phyloP scores from a whole-genome alignment of 2,888 invertebrate species.

The Omphaloscelis lunosa region DNA sequence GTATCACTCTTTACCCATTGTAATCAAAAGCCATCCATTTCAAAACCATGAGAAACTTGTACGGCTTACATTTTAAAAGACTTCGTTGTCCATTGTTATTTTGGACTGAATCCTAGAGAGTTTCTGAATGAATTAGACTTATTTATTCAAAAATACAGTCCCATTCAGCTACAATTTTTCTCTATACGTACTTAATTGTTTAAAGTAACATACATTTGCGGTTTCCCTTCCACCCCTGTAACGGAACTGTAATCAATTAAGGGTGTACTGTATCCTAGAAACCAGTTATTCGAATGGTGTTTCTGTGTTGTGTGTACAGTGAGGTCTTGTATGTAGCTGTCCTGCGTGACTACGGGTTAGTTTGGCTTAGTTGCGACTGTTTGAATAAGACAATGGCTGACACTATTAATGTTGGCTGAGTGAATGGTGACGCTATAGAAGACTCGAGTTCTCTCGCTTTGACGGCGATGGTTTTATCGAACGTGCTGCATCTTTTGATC shows the following conservation, averaged over 20 bases:
- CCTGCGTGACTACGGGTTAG: slow-evolving; percentile 61
- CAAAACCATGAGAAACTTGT: slow-evolving; percentile 42
- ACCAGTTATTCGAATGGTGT: slow-evolving; percentile 68
- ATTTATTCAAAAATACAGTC: slow-evolving; percentile 53
- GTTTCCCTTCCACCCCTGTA: slow-evolving; percentile 50
- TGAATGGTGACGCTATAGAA: slow-evolving; percentile 59
- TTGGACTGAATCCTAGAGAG: slow-evolving; percentile 26
- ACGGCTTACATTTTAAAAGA: slow-evolving; percentile 31
- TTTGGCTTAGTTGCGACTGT: slow-evolving; percentile 71
- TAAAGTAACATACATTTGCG: slow-evolving; percentile 66
- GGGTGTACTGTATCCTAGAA: slow-evolving; percentile 62
- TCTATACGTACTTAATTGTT: slow-evolving; percentile 52
- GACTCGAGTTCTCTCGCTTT: slow-evolving; percentile 47
- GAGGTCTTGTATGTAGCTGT: slow-evolving; percentile 50
- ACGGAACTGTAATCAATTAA: slow-evolving; percentile 73
- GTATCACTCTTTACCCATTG: slow-evolving; percentile 13
- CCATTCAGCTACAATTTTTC: slow-evolving; percentile 44
- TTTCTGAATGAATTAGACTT: slow-evolving; percentile 47
- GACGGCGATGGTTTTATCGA: slow-evolving; percentile 38
- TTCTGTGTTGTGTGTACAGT: slow-evolving; percentile 60
- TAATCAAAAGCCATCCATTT: slow-evolving; percentile 24
- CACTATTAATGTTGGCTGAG: slow-evolving; percentile 62
- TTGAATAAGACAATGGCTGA: slow-evolving; percentile 68
- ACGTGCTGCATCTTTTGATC: slow-evolving; percentile 26
- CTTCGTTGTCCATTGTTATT: slow-evolving; percentile 35